Conservation (phyloP, 2,797 vertebrate species). For the Lepilemur septentrionalis region DNA sequence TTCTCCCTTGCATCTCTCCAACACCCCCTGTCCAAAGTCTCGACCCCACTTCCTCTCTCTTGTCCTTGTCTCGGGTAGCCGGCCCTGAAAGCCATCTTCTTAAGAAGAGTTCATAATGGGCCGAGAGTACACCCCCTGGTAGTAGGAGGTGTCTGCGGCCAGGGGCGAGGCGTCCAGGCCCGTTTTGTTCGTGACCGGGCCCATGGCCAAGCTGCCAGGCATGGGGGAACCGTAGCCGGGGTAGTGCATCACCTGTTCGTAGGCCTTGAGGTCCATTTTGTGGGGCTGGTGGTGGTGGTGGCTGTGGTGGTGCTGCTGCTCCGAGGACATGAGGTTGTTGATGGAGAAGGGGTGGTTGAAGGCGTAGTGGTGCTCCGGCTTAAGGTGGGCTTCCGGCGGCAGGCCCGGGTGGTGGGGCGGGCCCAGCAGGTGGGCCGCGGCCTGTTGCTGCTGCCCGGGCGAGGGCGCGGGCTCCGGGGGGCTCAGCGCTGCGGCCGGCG, state of each 20-base stretch:
- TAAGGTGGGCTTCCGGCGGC: conserved; percentile 95
- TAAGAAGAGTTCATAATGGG: conserved; percentile 99
- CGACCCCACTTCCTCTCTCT: neutral
- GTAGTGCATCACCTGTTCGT: conserved; percentile 99
- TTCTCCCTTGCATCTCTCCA: neutral
- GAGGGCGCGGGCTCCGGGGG: conserved; percentile 92
- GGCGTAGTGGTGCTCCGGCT: conserved; percentile 98
- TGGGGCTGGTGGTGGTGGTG: conserved; percentile 92
- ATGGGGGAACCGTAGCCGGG: conserved; percentile 95
- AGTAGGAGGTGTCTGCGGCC: conserved; percentile 93
- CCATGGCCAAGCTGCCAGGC: conserved; percentile 95
- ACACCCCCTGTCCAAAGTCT: neutral
- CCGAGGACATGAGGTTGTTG: conserved; percentile 98
- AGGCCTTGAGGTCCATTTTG: conserved; percentile 99
- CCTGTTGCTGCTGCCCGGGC: conserved; percentile 89
- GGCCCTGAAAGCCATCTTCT: conserved; percentile 43
- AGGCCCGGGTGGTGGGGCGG: conserved; percentile 93
- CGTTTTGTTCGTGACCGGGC: conserved; percentile 94
- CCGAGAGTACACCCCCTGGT: conserved; percentile 97
- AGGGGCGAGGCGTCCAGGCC: conserved; percentile 94
- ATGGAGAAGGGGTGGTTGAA: conserved; percentile 99
- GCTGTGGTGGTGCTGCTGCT: conserved; percentile 94
- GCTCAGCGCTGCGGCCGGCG: conserved; percentile 87
- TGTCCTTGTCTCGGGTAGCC: neutral
- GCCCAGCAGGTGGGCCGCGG: conserved; percentile 90